Evolutionary conservation across 2,888 invertebrate species (phyloP), one percentile per base, ranked within the genome.

Genomic region (Limenitis camilla): DNA sequence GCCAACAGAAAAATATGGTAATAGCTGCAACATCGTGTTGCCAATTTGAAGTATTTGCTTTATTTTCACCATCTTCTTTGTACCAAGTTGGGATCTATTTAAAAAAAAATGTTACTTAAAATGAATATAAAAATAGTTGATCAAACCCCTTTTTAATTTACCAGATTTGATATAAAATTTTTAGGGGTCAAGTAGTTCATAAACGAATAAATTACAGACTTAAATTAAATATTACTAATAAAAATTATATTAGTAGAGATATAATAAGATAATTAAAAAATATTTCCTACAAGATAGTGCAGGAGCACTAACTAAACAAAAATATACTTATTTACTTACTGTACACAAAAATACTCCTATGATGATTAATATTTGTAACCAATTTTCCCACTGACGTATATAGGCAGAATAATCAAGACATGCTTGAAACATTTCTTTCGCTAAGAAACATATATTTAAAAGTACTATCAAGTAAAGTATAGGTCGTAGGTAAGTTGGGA

Each of bases 361-460:
- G 48, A 95, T 92, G 45, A 95, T 94, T 19, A 92, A 81, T 90
- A 93, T 92, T 70, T 95, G 95, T 43, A 95, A 81, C 91, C 93
- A 94, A 72, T 96, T 95, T 72, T 96, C 95, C 94, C 94, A 94
- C 60, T 93, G 92, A 61, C 90, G 89, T 3, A 93, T 89, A 64
- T 96, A 95, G n/a, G 89, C 89, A 29, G 87, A 88, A 76, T 93
- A 90, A 44, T 91, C 91, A 55, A 95, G 92, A 0, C 91, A 91
- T 56, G 94, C 89, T 84, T 95, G 93, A 68, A 94, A 93, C 48
- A 94, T 75, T 78, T 96, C 96, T 72, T 96, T 96, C 0, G 80
- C 81, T 55, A 93, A 67, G 42, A 94, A 84, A 52, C 91, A 79
- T 10, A 90, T 60, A 65, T 93, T 94, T 9, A 94, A 78, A 28